Evolutionary conservation across 2,113 vertebrate genomes (phyloP), one percentile per base, ranked within the genome.

Genomic region (Neodontobutis hainanensis): DNA sequence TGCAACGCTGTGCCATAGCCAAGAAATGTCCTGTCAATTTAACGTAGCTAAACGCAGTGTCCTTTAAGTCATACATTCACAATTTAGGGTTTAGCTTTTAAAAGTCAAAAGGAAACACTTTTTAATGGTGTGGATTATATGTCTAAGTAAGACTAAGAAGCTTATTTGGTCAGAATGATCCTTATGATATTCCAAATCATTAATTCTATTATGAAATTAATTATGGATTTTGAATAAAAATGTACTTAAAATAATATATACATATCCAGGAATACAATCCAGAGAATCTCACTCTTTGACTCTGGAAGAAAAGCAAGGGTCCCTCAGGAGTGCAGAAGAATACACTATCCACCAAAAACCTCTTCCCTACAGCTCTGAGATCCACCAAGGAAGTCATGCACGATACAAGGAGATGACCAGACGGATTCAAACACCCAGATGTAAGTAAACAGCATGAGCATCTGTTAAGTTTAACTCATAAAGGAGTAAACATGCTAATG

Each of bases 361-460:
- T 46, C 81, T 81, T 50, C 70, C 73, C 0, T 85, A 87, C 67
- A 73, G 71, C 56, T 16, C 58, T 5, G 70, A 82, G 77, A 66
- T 77, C 12, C 88, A 88, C 50, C 14, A 70, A 0, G 91, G 90
- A 4, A 94, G 93, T 70, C 78, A 90, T n/a, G 8, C 2, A 3
- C 84, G 8, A 60, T 92, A 93, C 80, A 82, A 68, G 0, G 78
- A 87, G 67, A 87, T 88, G 62, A 69, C 91, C 16, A 86, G 51
- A 71, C 55, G 10, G 14, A 5, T 48, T 47, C 52, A 68, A 70
- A 82, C 73, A 38, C 81, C 84, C 43, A 85, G 66, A 60, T 71
- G 87, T 89, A 68, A 73, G 80, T 61, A 40, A n/a, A 70, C 12
- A 10, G 8, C 8, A 45, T 8, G 10, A 12, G 47, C 8, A 45